Evolutionary conservation across 1,140 invertebrate genomes (phyloP).

Genomic region (Leptopilina clavipes): DNA sequence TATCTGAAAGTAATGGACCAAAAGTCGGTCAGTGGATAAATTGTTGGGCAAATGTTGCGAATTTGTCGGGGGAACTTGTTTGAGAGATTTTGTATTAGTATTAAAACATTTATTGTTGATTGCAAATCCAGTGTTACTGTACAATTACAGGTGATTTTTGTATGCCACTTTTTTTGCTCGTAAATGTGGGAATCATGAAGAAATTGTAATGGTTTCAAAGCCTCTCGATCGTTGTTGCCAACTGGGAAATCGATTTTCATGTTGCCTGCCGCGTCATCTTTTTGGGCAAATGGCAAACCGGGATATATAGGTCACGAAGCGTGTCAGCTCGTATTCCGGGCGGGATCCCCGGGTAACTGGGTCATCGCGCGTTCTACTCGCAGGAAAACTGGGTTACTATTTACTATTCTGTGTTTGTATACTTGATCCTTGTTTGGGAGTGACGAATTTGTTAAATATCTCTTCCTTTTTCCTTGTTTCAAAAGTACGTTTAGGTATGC

Average conservation of each 20-base stretch:
- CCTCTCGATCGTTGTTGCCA: constrained; percentile 8
- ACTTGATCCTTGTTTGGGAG: background rate
- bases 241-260: constrained; percentile 28
- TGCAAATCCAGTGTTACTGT: background rate
- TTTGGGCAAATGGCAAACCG: constrained; percentile 26
- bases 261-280: constrained; percentile 16
- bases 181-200: no score
- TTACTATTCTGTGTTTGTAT: background rate
- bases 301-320: constrained; percentile 29
- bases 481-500: no score
- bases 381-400: constrained; percentile 28
- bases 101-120: constrained; percentile 3
- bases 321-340: constrained; percentile 24
- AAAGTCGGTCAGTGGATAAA: background rate
- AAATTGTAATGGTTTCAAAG: background rate
- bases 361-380: constrained; percentile 31
- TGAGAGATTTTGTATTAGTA: background rate
- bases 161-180: no score
- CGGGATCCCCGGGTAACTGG: constrained; percentile 28
- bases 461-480: no score
- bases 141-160: no score
- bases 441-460: no score
- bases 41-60: no score
- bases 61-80: background rate
- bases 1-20: background rate